Conservation (phyloP, 2,113 vertebrate species). For the Pyxicephalus adspersus region DNA sequence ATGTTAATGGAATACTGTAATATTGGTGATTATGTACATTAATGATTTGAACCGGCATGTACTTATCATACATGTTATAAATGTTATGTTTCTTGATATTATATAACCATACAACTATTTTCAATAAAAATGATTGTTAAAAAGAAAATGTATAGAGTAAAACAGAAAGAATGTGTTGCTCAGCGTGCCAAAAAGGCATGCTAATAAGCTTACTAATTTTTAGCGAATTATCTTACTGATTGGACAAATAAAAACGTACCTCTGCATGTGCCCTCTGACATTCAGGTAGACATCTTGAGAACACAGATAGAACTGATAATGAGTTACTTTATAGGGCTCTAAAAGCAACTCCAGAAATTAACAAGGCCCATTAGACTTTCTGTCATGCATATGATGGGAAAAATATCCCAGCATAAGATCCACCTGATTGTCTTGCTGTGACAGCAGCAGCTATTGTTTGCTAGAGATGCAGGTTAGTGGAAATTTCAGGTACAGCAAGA, state of each 20-base stretch:
- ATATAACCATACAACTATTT: too few species aligned
- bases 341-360: slow-evolving; percentile 84
- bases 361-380: slow-evolving; percentile 91
- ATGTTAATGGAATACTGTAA: too few species aligned
- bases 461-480: slow-evolving; percentile 68
- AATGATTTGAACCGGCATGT: too few species aligned
- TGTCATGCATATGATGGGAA: slow-evolving; percentile 84
- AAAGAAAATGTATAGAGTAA: neutral
- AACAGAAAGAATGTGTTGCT: neutral
- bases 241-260: slow-evolving; percentile 86
- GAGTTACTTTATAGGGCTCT: slow-evolving; percentile 72
- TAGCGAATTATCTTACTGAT: slow-evolving; percentile 78
- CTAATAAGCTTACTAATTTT: slow-evolving; percentile 77
- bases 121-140: too few species aligned
- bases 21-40: too few species aligned
- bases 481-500: slow-evolving; percentile 62
- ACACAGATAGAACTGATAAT: slow-evolving; percentile 76
- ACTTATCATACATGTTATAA: neutral
- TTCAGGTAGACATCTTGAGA: slow-evolving; percentile 76
- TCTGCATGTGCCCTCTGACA: slow-evolving; percentile 71
- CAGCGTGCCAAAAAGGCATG: slow-evolving; percentile 49
- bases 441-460: slow-evolving; percentile 82
- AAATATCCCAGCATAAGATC: slow-evolving; percentile 79
- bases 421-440: slow-evolving; percentile 76
- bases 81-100: too few species aligned